Conservation (phyloP, 2,113 vertebrate species). For the Symphodus melops region DNA sequence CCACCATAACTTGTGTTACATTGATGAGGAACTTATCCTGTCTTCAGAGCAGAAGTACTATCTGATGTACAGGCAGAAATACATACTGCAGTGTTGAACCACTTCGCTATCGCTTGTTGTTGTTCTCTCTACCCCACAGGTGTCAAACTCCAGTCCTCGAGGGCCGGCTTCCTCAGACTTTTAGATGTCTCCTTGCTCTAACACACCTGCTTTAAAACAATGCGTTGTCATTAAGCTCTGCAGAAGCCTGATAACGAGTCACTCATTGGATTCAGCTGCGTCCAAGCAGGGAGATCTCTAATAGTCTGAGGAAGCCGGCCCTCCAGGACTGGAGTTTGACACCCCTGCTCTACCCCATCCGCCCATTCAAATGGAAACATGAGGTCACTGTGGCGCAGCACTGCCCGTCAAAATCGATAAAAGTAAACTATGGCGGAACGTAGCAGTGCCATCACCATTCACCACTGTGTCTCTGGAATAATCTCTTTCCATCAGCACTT, state of each 20-base stretch:
- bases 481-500: conserved; percentile 59
- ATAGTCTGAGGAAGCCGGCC: too few species aligned
- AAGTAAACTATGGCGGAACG: conserved; percentile 39
- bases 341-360: not conserved
- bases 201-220: too few species aligned
- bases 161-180: too few species aligned
- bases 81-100: not conserved
- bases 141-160: too few species aligned
- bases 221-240: too few species aligned
- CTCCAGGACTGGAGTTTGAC: too few species aligned
- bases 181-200: too few species aligned
- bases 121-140: not conserved
- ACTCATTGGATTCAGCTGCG: too few species aligned
- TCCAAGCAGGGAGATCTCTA: too few species aligned
- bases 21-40: too few species aligned
- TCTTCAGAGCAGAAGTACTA: not conserved
- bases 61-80: not conserved
- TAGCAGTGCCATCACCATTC: conserved; percentile 45
- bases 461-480: conserved; percentile 46
- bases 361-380: conserved; percentile 36
- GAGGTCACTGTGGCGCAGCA: conserved; percentile 57
- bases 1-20: too few species aligned
- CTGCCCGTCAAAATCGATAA: conserved; percentile 69
- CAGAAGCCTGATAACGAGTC: too few species aligned
- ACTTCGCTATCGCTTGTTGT: conserved; percentile 16